Evolutionary conservation across 2,797 vertebrate species (phyloP).

Genomic region (Darevskia nairensis): DNA sequence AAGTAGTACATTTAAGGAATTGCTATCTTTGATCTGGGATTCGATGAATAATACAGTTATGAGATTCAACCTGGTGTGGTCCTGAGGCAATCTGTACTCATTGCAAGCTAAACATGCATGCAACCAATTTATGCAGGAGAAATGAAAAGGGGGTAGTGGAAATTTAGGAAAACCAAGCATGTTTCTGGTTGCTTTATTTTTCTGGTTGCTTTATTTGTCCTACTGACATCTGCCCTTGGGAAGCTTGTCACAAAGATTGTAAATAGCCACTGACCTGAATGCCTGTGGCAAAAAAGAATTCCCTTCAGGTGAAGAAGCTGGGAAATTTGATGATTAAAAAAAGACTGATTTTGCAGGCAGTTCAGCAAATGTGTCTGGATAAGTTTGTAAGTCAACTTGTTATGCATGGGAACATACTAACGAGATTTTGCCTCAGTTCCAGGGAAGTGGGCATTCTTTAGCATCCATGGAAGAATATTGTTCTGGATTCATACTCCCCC

Average conservation of each 20-base stretch:
- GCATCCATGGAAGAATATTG: background rate
- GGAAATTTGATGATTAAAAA: background rate
- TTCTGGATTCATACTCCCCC: background rate
- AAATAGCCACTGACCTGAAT: background rate
- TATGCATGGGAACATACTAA: background rate
- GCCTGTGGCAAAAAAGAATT: background rate
- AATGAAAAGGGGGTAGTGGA: background rate
- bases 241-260: too few relatives aligned
- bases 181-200: background rate
- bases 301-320: background rate
- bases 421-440: background rate
- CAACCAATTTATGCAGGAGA: background rate
- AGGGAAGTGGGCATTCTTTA: background rate
- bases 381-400: background rate
- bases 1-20: background rate
- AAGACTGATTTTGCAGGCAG: too few relatives aligned
- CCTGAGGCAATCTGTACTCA: background rate
- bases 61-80: background rate
- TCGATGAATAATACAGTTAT: background rate
- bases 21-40: constrained; percentile 1
- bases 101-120: background rate
- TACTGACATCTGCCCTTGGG: background rate
- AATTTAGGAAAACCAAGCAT: background rate
- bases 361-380: background rate
- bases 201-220: background rate